phyloP scores from a whole-genome alignment of 1,140 invertebrate species.

The Diploscapter pachys region DNA sequence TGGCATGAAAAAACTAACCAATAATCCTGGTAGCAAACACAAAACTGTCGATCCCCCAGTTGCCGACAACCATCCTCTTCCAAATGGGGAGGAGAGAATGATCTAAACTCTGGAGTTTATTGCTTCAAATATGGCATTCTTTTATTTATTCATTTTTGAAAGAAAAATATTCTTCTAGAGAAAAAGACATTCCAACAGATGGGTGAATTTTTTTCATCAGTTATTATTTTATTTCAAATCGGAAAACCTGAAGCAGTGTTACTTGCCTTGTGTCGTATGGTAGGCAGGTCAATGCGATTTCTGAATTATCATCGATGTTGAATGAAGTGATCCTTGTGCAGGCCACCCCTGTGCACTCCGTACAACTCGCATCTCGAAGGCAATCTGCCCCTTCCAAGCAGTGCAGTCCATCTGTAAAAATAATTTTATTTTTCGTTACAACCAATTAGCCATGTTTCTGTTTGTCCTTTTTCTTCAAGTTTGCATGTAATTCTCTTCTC shows the following conservation, averaged over 20 bases:
- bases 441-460: too few relatives aligned
- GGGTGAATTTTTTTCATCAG: not conserved
- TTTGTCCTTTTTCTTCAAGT: too few relatives aligned
- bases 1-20: too few relatives aligned
- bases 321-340: slow-evolving; percentile 22
- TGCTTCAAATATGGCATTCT: too few relatives aligned
- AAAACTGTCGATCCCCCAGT: slow-evolving; percentile 20
- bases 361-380: slow-evolving; percentile 21
- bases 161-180: not conserved
- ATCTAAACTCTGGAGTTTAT: too few relatives aligned
- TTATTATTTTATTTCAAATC: not conserved
- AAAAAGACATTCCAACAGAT: not conserved
- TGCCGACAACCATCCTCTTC: slow-evolving; percentile 24
- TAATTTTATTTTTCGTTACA: too few relatives aligned
- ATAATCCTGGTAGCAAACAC: slow-evolving; percentile 13
- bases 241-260: not conserved
- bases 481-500: too few relatives aligned
- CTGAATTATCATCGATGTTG: slow-evolving; percentile 29
- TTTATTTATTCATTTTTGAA: slow-evolving; percentile 6
- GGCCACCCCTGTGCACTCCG: slow-evolving; percentile 24
- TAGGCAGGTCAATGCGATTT: slow-evolving; percentile 25
- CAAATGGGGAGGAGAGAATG: slow-evolving; percentile 7
- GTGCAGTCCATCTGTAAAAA: slow-evolving; percentile 19
- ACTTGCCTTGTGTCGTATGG: slow-evolving; percentile 23
- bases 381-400: slow-evolving; percentile 33